Evolutionary conservation across 2,888 invertebrate species (phyloP), one percentile per base, ranked within the genome.

Genomic region (Augiades crinisus): DNA sequence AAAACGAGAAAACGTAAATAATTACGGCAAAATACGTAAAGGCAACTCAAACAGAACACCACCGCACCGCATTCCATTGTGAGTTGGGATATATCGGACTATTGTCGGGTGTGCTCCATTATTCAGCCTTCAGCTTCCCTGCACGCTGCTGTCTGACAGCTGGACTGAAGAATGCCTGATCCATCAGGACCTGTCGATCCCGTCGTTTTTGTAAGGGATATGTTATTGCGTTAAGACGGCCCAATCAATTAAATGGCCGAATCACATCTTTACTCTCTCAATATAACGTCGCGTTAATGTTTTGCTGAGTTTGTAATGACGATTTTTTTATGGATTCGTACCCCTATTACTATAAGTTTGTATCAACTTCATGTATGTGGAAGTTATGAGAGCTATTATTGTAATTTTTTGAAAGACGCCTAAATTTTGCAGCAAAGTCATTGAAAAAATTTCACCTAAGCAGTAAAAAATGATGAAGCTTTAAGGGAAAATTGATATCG

Each of bases 81-180:
- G 68, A 68, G 70, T 62, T 72, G 72, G 66, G 63, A 64, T 68
- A 64, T 64, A 68, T 68, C 68, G 65, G 60, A 55, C 68, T 68
- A 72, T 73, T 77, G 77, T 72, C 62, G 63, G 60, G 58, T 61
- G 67, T 67, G 70, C 65, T 68, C 73, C 75, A 79, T 76, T 78
- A 69, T 72, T 70, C 69, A 65, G 67, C 67, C 60, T 71, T 64
- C 70, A 70, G 66, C 68, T 61, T 62, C 66, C 63, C 68, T 65
- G 68, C 65, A 55, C 57, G 64, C 63, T 55, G 52, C 57, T 17
- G 49, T 19, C 43, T 59, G 64, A 65, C 64, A 62, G 58, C 54
- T 64, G 57, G 58, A 62, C 58, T 49, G 43, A 43, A 56, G 52
- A 50, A 57, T 47, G 49, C 56, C 54, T 57, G 61, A 61, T 62